phyloP scores from a whole-genome alignment of 2,888 invertebrate genomes.

The Fragum fragum region DNA sequence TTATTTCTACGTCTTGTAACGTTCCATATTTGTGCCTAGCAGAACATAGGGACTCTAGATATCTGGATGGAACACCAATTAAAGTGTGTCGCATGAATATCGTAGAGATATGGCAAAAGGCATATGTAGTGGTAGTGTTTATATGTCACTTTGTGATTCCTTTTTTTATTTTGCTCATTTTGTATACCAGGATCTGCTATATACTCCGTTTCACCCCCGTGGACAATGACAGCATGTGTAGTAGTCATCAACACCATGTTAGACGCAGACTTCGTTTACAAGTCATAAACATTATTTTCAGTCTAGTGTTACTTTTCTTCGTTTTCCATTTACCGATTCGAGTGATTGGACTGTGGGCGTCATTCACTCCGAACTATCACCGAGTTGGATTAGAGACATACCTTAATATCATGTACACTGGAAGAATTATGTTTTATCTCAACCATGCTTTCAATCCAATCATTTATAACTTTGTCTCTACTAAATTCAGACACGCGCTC shows the following conservation, averaged over 20 bases:
- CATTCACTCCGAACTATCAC: constrained; percentile 61
- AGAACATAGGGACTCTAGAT: constrained; percentile 52
- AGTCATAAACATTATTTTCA: constrained; percentile 69
- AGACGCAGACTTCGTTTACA: constrained; percentile 46
- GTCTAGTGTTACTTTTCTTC: constrained; percentile 71
- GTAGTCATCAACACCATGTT: background rate
- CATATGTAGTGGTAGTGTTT: constrained; percentile 34
- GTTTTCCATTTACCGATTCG: constrained; percentile 74
- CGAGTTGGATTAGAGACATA: constrained; percentile 68
- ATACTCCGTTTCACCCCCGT: constrained; percentile 22
- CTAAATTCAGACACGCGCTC: constrained; percentile 51
- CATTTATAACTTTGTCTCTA: constrained; percentile 72
- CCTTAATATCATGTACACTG: constrained; percentile 67
- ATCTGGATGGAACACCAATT: constrained; percentile 72
- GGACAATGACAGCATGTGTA: constrained; percentile 13
- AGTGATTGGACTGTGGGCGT: constrained; percentile 69
- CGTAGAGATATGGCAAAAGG: constrained; percentile 34
- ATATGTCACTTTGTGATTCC: constrained; percentile 47
- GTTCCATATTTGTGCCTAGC: constrained; percentile 86
- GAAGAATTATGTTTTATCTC: constrained; percentile 81
- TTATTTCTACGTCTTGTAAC: constrained; percentile 80
- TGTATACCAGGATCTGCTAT: constrained; percentile 45
- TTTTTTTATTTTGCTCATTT: constrained; percentile 31
- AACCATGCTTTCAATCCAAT: constrained; percentile 76
- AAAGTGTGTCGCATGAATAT: constrained; percentile 60